These are phyloP conservation scores for Diadromus collaris DNA, from an alignment of 2,888 invertebrate species.

Conservation along the genomic window DNA sequence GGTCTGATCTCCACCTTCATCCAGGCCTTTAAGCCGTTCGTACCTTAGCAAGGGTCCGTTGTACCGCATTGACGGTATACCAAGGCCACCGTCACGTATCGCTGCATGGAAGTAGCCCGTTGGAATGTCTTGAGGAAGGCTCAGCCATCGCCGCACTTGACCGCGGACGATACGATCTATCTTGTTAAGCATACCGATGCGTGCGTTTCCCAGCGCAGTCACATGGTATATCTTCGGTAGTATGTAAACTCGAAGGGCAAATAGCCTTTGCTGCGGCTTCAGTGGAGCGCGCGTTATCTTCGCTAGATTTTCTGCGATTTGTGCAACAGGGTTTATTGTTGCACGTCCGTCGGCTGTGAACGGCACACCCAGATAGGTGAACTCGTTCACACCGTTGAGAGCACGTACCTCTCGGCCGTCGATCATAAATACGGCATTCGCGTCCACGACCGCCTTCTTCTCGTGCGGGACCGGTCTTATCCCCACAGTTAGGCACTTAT, in stretches of 20 bases:
- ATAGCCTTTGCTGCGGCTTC: slow-evolving; percentile 44
- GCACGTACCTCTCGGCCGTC: no score
- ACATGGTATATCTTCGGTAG: slow-evolving; percentile 10
- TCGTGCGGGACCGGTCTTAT: no score
- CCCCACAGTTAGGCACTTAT: no score
- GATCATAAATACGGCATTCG: no score
- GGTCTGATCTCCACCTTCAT: neutral
- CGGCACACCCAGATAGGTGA: no score
- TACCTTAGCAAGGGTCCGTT: neutral
- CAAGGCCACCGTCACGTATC: neutral
- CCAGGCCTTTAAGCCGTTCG: neutral
- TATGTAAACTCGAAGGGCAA: neutral
- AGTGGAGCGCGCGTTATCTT: no score
- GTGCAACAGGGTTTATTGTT: no score
- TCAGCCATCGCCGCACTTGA: slow-evolving; percentile 19
- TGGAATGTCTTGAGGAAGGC: neutral
- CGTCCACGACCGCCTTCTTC: no score
- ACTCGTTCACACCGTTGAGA: no score
- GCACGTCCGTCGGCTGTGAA: no score
- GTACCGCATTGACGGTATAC: neutral
- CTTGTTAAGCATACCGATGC: neutral
- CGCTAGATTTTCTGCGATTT: no score
- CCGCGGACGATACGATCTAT: slow-evolving; percentile 2
- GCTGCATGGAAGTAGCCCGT: neutral
- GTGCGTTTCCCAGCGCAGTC: slow-evolving; percentile 6